Base-by-base conservation (phyloP, 2,888 invertebrate species). In the Trissolcus japonicus region DNA sequence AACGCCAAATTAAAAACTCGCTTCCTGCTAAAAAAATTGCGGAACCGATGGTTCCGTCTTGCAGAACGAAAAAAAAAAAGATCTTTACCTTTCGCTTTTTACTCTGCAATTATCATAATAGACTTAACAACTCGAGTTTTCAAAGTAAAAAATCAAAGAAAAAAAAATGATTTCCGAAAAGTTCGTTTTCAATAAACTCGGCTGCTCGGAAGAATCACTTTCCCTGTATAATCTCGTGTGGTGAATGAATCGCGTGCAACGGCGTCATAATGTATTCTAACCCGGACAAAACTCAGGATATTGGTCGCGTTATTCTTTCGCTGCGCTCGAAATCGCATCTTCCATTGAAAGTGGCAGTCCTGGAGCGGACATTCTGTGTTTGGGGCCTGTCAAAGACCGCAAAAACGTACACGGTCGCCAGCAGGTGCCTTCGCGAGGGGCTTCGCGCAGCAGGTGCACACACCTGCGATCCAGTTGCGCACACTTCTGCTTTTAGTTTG, bases 351-450 rank as follows among this genome's bases (percentile, higher is more conserved):
- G 54, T 55, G 55, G 62, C 40, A 48, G 19, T 19, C 57, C 60
- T 54, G 50, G 59, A 63, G 77, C 60, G 46, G 43, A 46, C 25
- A 51, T 71, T 66, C 53, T 50, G 56, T 19, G 25, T 62, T 75
- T 61, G 19, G 55, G 62, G 16, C 54, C 54, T 29, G n/a, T 21
- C 60, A 46, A n/a, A 56, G 59, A 69, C 68, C 63, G 65, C 75
- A 75, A 68, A 75, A 69, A 68, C 68, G 29, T 35, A 35, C 2
- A 35, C 11, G 35, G 53, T 46, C 55, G 51, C 55, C 57, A 72
- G 79, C 79, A 79, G 79, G 79, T 79, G 79, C 68, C 68, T 68
- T 53, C 63, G 74, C 41, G 74, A 75, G 63, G 74, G 76, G 63
- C 65, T 71, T 57, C 54, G 11, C 63, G 53, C 61, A 68, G 73